Evolutionary conservation across 2,888 invertebrate species (phyloP).

Genomic region (Entomobrya multifasciata): DNA sequence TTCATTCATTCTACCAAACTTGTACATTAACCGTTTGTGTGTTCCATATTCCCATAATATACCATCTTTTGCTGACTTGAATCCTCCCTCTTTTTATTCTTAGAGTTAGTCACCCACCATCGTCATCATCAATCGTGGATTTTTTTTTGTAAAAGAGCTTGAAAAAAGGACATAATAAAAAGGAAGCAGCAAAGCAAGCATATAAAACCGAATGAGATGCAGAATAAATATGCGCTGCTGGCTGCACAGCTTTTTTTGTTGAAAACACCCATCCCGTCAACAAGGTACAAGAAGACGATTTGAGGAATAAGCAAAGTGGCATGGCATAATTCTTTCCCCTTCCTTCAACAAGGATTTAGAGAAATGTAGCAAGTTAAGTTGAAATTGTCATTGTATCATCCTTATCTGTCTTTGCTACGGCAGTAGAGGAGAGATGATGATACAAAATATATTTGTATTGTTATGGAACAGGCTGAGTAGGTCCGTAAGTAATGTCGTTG

Average conservation of each 20-base stretch:
- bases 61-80: neutral
- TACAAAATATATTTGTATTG: neutral
- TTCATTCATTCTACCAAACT: neutral
- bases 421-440: neutral
- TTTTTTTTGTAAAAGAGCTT: conserved; percentile 33
- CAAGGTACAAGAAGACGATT: conserved; percentile 7
- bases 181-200: conserved; percentile 10
- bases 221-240: neutral
- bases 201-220: conserved; percentile 26
- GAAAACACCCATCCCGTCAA: conserved; percentile 11
- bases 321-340: conserved; percentile 1
- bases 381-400: conserved; percentile 38
- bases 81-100: neutral
- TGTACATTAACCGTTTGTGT: neutral
- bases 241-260: neutral
- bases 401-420: neutral
- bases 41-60: neutral
- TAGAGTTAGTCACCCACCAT: conserved; percentile 28
- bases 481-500: conserved; percentile 1
- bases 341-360: neutral
- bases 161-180: conserved; percentile 2
- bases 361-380: neutral
- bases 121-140: conserved; percentile 22
- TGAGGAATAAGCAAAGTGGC: conserved; percentile 11
- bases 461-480: neutral